Evolutionary conservation across 2,888 invertebrate genomes (phyloP), one percentile per base, ranked within the genome.

Genomic region (Podotricha telesiphe): DNA sequence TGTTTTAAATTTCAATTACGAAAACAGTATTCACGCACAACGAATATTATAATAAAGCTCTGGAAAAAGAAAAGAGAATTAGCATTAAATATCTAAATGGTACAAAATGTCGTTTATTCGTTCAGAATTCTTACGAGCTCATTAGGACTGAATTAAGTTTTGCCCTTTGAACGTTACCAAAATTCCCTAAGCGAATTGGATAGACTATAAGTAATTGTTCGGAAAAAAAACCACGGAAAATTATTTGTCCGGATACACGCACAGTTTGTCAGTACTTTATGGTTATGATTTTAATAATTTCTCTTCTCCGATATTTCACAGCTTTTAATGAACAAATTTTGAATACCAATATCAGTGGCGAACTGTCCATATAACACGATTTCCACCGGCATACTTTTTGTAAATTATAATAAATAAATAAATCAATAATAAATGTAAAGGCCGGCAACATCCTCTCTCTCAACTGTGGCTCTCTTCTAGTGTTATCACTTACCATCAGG

Each of bases 11-110:
- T 11, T 42, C 42, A 42, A 42, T 13, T 11, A 11, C 11, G 13
- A 42, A 42, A 42, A 42, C 42, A 42, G 13, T 42, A 42, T 42
- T 34, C 8, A 55, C 17, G 8, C n/a, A 34, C 34, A 55, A 1
- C 15, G 53, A 37, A 17, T 34, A 55, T 17, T 34, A 37, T 55
- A 55, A 55, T 37, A 55, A 37, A 55, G 28, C 17, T 8, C n/a
- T 7, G n/a, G 8, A 15, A 17, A 2, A 6, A 28, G 51, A 6
- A 28, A 20, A 42, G 8, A 59, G 15, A 7, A 5, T 59, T 45
- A 2, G n/a, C 45, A 15, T 59, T 58, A 45, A 59, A 59, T 59
- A 59, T 59, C 45, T 45, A 45, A 59, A 40, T 10, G 13, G 58
- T 59, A 59, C 40, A 13, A 45, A 59, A 20, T 22, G 22, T n/a